These are phyloP conservation scores for Euura saliciscinereae DNA, from an alignment of 1,140 invertebrate genomes.

Conservation along the genomic window DNA sequence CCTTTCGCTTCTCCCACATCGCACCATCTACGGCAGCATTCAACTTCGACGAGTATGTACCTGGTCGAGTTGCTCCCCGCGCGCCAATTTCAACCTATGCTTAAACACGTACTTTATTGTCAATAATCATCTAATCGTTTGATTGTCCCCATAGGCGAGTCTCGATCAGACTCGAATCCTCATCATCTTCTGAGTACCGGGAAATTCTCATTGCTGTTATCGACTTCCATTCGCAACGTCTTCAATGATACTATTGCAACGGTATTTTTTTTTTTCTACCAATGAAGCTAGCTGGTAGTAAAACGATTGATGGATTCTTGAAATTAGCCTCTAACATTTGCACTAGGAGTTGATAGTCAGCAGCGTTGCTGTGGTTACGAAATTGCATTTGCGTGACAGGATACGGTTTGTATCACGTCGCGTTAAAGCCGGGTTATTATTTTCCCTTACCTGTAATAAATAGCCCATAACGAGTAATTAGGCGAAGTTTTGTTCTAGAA, in stretches of 20 bases:
- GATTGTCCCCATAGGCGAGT: neutral
- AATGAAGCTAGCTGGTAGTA: no score
- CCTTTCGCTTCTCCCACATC: constrained; percentile 3
- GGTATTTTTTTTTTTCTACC: no score
- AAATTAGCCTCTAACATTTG: neutral
- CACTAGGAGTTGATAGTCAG: neutral
- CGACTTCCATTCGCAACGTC: no score
- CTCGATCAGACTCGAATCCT: no score
- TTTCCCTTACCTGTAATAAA: neutral
- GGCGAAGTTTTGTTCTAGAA: neutral
- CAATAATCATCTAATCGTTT: constrained; percentile 3
- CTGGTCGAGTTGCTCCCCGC: neutral
- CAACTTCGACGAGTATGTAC: neutral
- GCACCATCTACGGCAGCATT: constrained; percentile 6
- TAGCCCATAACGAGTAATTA: neutral
- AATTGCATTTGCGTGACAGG: constrained; percentile 4
- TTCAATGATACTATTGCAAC: no score
- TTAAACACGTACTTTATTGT: neutral
- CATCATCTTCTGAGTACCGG: no score
- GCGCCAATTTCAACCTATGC: constrained; percentile 3
- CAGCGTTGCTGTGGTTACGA: neutral
- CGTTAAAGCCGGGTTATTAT: neutral
- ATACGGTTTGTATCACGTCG: neutral
- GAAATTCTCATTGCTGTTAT: no score
- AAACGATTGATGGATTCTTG: no score